A percentile compares a stretch with the other conserved stretches of the same genome.
These are phyloP conservation scores for Holocentrus rufus DNA, from an alignment of 2,797 vertebrate genomes.

Conservation along the genomic window DNA sequence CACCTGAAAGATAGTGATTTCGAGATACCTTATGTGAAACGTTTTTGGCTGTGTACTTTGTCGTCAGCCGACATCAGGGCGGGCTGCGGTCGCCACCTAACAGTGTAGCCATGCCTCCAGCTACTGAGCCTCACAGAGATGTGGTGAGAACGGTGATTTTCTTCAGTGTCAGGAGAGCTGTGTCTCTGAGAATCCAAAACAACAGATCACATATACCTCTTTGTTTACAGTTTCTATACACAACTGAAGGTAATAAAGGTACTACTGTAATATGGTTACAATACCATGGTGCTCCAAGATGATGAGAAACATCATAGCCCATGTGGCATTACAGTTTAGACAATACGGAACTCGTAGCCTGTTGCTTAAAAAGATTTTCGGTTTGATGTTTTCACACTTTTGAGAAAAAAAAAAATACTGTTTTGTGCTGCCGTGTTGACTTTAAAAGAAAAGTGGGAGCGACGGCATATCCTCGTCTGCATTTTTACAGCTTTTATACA, in stretches of 20 bases:
- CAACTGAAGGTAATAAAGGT: conserved; percentile 92
- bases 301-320: conserved; percentile 90
- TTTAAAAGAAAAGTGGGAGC: conserved; percentile 37
- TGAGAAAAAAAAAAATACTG: conserved; percentile 36
- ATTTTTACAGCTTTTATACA: conserved; percentile 81
- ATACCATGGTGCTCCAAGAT: conserved; percentile 96
- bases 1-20: conserved; percentile 49
- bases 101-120: conserved; percentile 74
- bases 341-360: conserved; percentile 71
- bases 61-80: conserved; percentile 10
- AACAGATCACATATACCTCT: conserved; percentile 96
- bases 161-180: conserved; percentile 90
- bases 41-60: conserved; percentile 61
- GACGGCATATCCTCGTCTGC: conserved; percentile 72
- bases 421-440: conserved; percentile 48
- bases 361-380: conserved; percentile 60
- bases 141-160: conserved; percentile 71
- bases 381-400: conserved; percentile 57
- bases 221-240: conserved; percentile 98
- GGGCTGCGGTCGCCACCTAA: conserved; percentile 51
- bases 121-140: conserved; percentile 82
- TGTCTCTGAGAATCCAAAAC: conserved; percentile 90
- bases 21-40: conserved; percentile 59
- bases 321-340: conserved; percentile 86
- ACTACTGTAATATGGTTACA: conserved; percentile 98